Percentiles rank a stretch among this genome's conserved stretches.
phyloP scores from a whole-genome alignment of 2,797 vertebrate genomes.

The Chromis chromis region DNA sequence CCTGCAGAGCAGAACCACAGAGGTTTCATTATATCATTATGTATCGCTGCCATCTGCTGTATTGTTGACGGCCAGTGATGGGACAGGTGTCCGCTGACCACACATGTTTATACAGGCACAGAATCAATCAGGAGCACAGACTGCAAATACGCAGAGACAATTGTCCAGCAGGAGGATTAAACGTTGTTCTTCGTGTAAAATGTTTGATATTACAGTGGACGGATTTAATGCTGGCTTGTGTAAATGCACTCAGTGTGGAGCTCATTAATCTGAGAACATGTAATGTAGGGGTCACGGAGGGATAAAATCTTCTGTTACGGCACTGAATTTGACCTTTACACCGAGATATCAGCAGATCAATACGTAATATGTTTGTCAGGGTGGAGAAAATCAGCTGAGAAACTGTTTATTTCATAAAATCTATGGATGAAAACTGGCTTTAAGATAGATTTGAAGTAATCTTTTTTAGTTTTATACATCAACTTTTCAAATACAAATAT shows the following conservation, averaged over 20 bases:
- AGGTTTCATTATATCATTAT: conserved; percentile 65
- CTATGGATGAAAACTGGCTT: background rate
- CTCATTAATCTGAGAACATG: background rate
- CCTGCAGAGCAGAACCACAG: conserved; percentile 33
- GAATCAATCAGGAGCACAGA: conserved; percentile 33
- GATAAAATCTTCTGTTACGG: background rate
- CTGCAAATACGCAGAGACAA: conserved; percentile 59
- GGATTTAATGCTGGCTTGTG: conserved; percentile 28
- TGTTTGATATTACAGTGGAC: conserved; percentile 28
- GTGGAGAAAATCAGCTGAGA: background rate
- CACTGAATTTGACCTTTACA: too few relatives aligned
- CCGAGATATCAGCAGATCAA: background rate
- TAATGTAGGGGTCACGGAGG: background rate
- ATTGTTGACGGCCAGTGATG: conserved; percentile 56
- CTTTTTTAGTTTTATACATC: background rate
- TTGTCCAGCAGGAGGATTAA: conserved; percentile 26
- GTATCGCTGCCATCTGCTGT: conserved; percentile 70
- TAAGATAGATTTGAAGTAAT: too few relatives aligned
- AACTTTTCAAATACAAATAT: background rate
- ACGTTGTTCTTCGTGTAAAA: conserved; percentile 35
- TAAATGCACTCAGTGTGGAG: conserved; percentile 25
- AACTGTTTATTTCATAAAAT: background rate
- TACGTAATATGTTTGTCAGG: background rate
- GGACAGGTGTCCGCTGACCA: conserved; percentile 73
- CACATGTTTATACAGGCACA: conserved; percentile 55